Base-by-base conservation (phyloP, 1,140 invertebrate species). In the Linepithema humile region DNA sequence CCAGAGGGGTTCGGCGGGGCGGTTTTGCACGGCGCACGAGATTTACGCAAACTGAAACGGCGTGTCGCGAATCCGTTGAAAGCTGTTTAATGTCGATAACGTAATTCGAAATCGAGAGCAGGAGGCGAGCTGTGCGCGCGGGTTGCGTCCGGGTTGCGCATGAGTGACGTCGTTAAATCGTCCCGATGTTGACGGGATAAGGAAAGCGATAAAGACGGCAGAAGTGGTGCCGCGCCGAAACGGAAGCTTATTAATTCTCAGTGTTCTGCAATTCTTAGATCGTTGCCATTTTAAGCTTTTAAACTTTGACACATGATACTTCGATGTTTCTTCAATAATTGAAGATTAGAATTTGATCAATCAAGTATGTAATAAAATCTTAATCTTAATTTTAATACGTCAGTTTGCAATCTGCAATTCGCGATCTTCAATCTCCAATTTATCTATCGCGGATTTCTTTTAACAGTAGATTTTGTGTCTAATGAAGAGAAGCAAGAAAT, bases 61-160 rank as follows among this genome's bases (percentile, higher is more conserved):
- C 80, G 53, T 80, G 74, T 55, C 85, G 53, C 83, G 67, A 38
- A 84, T 84, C 86, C 73, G 85, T 80, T 84, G 69, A 88, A 74
- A 85, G 87, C 69, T 87, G 86, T 88, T 87, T 88, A 88, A 88
- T 82, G 86, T 88, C 75, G 82, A 57, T 57, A 77, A 48, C 53
- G 64, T 88, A 88, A 88, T 88, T 87, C 73, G 82, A 84, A 84
- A 69, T 84, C 82, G 64, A 57, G 20, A 23, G 78, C n/a, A n/a
- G n/a, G 40, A 60, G 57, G 29, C 26, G 26, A 74, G 50, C 62
- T 38, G 50, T n/a, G n/a, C n/a, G n/a, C 32, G 32, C 38, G 32
- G 60, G 64, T 23, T 57, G 50, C 50, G 43, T 64, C 15, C 57
- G 73, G 57, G 35, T 57, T 38, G 62, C 48, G 45, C 62, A n/a